Evolutionary conservation across 2,797 vertebrate species (phyloP).

Genomic region (Carcharodon carcharias): DNA sequence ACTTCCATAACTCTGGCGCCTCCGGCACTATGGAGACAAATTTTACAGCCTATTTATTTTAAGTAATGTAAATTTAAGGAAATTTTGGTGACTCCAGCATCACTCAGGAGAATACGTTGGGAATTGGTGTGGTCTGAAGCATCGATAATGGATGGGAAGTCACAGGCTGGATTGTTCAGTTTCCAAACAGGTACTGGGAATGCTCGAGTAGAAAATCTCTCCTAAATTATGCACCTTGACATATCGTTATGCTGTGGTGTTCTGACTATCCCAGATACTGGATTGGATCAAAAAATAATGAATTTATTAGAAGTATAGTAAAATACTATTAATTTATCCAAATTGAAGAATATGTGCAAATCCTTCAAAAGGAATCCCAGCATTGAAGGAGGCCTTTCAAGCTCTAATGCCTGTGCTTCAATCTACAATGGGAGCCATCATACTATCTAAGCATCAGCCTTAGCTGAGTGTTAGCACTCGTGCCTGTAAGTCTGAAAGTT

Average conservation of each 20-base stretch:
- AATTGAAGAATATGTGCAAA: not conserved
- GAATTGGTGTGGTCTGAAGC: too few species aligned
- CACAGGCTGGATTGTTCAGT: not conserved
- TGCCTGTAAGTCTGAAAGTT: not conserved
- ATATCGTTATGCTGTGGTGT: not conserved
- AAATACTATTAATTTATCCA: not conserved
- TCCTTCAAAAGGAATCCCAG: not conserved
- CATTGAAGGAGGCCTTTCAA: not conserved
- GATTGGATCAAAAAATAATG: not conserved
- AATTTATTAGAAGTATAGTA: not conserved
- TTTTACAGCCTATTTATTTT: too few species aligned
- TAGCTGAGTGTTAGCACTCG: not conserved
- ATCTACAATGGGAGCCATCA: not conserved
- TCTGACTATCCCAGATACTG: not conserved
- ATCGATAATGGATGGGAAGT: not conserved
- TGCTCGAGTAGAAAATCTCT: not conserved
- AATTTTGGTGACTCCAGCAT: not conserved
- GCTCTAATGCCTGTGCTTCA: not conserved
- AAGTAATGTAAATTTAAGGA: not conserved
- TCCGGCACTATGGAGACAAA: not conserved
- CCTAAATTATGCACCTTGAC: not conserved
- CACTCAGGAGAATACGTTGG: not conserved
- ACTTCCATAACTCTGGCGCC: not conserved
- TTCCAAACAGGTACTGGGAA: not conserved
- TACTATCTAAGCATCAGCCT: not conserved